A percentile compares a stretch with the other conserved stretches of the same genome.
Conservation (phyloP, 2,888 invertebrate genomes). For the Lathronympha strigana region DNA sequence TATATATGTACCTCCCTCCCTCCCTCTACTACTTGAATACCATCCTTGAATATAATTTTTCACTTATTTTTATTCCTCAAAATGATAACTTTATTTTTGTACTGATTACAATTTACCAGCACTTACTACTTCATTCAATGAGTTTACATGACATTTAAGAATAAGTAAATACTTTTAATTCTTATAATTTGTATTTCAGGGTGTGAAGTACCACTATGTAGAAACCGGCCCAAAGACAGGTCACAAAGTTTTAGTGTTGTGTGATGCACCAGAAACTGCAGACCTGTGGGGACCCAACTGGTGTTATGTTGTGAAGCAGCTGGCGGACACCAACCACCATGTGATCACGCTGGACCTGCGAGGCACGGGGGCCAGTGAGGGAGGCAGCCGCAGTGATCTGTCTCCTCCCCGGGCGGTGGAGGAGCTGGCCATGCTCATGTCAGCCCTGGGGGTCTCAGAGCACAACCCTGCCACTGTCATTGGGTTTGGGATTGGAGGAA, state of each 20-base stretch:
- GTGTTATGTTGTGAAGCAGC: slow-evolving; percentile 61
- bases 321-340: slow-evolving; percentile 67
- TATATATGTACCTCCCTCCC: no score
- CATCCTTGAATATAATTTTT: no score
- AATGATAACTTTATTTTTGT: no score
- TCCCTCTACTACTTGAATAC: no score
- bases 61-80: no score
- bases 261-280: slow-evolving; percentile 72
- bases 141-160: no score
- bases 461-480: slow-evolving; percentile 67
- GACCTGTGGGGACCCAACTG: slow-evolving; percentile 70
- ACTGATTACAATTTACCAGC: no score
- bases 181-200: slow-evolving; percentile 56
- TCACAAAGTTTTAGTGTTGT: slow-evolving; percentile 66
- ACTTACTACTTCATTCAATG: no score
- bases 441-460: slow-evolving; percentile 68
- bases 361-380: slow-evolving; percentile 75
- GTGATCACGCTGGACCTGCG: slow-evolving; percentile 74
- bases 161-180: no score
- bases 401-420: slow-evolving; percentile 71
- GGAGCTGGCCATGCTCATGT: slow-evolving; percentile 66
- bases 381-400: slow-evolving; percentile 65
- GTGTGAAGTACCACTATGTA: slow-evolving; percentile 79
- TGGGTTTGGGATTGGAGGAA: slow-evolving; percentile 77
- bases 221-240: slow-evolving; percentile 73